These are phyloP conservation scores for Xiphophorus hellerii DNA, from an alignment of 2,113 vertebrate genomes.

Conservation along the genomic window DNA sequence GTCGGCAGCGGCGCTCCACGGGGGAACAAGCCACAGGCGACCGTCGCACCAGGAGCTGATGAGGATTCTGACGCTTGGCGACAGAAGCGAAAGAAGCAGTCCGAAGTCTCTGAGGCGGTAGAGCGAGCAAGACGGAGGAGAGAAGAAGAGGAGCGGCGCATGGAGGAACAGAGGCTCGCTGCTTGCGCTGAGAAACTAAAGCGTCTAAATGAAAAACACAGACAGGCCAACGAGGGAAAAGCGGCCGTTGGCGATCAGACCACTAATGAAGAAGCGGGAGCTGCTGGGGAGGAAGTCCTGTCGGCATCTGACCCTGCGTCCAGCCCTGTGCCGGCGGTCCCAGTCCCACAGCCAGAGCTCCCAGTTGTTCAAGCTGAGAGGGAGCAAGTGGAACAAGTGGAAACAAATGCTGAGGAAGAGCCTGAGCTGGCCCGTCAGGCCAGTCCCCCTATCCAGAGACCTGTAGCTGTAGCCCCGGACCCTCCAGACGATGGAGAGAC, in stretches of 20 bases:
- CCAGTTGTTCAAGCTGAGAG: conserved; percentile 43
- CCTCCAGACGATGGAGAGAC: conserved; percentile 67
- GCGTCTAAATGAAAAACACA: conserved; percentile 94
- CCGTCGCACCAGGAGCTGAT: conserved; percentile 76
- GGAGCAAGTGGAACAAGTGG: conserved; percentile 47
- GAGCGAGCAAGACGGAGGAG: conserved; percentile 93
- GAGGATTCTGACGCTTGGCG: conserved; percentile 95
- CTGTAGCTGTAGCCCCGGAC: conserved; percentile 49
- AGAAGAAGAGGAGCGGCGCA: conserved; percentile 95
- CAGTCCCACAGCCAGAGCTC: conserved; percentile 48
- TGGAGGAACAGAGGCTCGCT: conserved; percentile 96
- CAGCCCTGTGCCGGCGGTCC: conserved; percentile 48
- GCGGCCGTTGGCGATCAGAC: conserved; percentile 34
- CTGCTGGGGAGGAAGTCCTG: conserved; percentile 39
- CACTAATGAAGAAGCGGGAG: conserved; percentile 43
- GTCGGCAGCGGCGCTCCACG: conserved; percentile 50
- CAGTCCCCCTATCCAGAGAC: conserved; percentile 67
- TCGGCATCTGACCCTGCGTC: conserved; percentile 33
- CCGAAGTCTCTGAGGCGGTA: conserved; percentile 92
- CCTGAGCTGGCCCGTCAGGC: conserved; percentile 64
- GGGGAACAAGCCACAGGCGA: conserved; percentile 57
- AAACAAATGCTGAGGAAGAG: conserved; percentile 67
- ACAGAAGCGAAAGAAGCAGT: conserved; percentile 91
- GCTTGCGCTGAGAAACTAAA: conserved; percentile 98
- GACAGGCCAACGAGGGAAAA: conserved; percentile 61